Evolutionary conservation across 1,140 invertebrate species (phyloP), one percentile per base, ranked within the genome.

Genomic region (Macrosteles quadrilineatus): DNA sequence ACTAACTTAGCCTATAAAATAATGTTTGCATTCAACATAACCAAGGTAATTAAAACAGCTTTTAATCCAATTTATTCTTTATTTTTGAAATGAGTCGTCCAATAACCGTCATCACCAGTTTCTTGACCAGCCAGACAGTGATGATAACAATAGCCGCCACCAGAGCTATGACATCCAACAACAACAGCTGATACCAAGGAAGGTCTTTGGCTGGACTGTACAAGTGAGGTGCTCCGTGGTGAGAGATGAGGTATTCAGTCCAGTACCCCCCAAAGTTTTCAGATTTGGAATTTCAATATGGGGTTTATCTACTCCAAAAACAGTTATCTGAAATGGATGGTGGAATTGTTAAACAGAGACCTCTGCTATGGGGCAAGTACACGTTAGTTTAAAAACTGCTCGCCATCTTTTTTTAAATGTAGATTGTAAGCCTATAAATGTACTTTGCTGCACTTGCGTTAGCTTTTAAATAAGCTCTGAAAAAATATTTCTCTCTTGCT

Each of bases 201-300:
- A 77, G 55, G 31, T 72, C 50, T 12, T 47, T 43, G 19, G 73
- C 68, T 0, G 81, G 77, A 68, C 79, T 78, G 67, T 79, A 77
- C 47, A 84, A 78, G 64, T 83, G 81, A 0, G 73, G 63, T 11
- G 81, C 82, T 17, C 82, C 82, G 63, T 81, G 78, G 73, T 84
- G 79, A 31, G 82, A 76, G 17, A 84, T 68, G 17, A 78, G 75
- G 71, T 88, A 88, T 73, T 88, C 86, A 0, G 85, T 82, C 87
- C 87, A 88, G 78, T 83, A 88, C 19, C 86, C 76, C 0, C 86
- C 85, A n/a, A n/a, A n/a, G n/a, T n/a, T n/a, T n/a, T n/a, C n/a
- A n/a, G n/a, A n/a, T n/a, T n/a, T n/a, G n/a, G n/a, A n/a, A n/a
- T n/a, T n/a, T n/a, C n/a, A n/a, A n/a, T n/a, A n/a, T n/a, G n/a